Base-by-base conservation (phyloP, 2,797 vertebrate genomes). In the Anguilla obscura region DNA sequence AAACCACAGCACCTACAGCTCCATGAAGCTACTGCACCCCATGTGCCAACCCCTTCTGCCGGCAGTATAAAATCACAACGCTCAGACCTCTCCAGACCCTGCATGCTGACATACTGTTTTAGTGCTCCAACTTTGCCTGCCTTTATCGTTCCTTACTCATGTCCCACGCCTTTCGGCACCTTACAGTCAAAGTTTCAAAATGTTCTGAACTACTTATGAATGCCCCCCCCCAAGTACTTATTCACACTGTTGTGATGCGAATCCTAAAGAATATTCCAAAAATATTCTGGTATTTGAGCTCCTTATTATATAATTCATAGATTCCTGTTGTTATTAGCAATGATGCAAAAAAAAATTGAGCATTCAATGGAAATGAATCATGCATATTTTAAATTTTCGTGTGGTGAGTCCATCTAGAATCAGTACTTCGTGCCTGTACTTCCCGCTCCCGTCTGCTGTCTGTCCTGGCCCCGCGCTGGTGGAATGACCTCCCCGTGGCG, bases 91-190 rank as follows among this genome's bases (percentile, higher is more conserved):
- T 9, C 14, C 40, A 82, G 36, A 18, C 14, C 33, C 16, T 21
- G 21, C 79, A 50, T n/a, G 24, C 45, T 50, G 8, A 9, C 9
- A 24, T 21, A 45, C 21, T 36, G 18, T 9, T 48, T 9, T n/a
- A 5, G 3, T 33, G 94, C 90, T 93, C 90, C 88, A 88, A 93
- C 90, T 91, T 87, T 54, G 27, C 60, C 36, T 30, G 3, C 48
- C 69, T 18, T 27, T 21, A 48, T 69, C 2, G 10, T 1, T 71
- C 27, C 69, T 30, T 33, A 30, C 27, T 45, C 16, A 71, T 93
- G 91, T 89, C 91, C 85, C 88, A 92, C 90, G 90, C 93, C 94
- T 95, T 95, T 95, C 93, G 27, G 27, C n/a, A 71, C 0, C 69
- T 10, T 71, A 14, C 69, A 71, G 33, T 71, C 69, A 33, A 71